Conservation (phyloP, 2,797 vertebrate genomes). For the Lophotriccus pileatus region DNA sequence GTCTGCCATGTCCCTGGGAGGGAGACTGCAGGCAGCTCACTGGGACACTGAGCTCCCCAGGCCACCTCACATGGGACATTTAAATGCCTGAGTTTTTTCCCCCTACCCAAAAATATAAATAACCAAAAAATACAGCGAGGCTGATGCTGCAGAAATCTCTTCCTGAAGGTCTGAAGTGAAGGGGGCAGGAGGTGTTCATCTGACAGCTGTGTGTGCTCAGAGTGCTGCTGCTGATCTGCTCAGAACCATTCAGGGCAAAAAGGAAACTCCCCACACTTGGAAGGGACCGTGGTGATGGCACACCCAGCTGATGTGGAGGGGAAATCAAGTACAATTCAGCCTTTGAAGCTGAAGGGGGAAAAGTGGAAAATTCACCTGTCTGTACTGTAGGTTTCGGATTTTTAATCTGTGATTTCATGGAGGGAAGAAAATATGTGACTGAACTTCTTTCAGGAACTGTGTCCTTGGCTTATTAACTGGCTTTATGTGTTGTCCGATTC, state of each 20-base stretch:
- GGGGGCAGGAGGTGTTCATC: background rate
- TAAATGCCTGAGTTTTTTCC: background rate
- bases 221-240: background rate
- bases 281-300: background rate
- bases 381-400: background rate
- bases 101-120: background rate
- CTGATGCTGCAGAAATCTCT: background rate
- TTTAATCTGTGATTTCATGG: background rate
- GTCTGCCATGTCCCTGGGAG: background rate
- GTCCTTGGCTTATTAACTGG: background rate
- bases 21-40: background rate
- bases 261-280: background rate
- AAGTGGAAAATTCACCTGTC: background rate
- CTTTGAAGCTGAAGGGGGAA: background rate
- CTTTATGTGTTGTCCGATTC: background rate
- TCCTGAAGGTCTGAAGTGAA: background rate
- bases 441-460: background rate
- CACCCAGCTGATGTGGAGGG: background rate
- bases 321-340: background rate
- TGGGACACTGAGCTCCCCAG: background rate
- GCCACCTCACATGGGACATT: fast-evolving
- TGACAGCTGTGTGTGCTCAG: background rate
- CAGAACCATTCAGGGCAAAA: background rate
- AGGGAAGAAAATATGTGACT: background rate
- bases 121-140: background rate